Conservation (phyloP, 1,140 invertebrate species). For the Manduca sexta region DNA sequence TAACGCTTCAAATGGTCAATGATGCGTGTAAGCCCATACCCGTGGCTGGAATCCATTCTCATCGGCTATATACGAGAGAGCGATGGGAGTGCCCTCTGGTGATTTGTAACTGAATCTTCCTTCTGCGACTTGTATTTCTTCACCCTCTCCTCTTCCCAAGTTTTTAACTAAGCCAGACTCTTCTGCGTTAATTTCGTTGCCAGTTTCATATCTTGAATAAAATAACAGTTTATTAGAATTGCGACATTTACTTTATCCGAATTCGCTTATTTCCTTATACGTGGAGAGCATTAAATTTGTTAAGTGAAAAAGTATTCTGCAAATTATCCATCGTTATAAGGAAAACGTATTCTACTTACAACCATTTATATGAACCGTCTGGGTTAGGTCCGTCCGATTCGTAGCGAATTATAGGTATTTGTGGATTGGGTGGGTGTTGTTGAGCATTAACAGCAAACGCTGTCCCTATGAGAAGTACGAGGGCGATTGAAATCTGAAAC, state of each 20-base stretch:
- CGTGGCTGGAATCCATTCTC: constrained; percentile 82
- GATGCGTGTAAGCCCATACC: constrained; percentile 33
- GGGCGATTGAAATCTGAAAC: too few species aligned
- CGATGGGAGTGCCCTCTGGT: constrained; percentile 81
- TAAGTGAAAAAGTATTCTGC: too few species aligned
- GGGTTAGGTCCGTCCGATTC: constrained; percentile 77
- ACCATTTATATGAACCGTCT: constrained; percentile 80
- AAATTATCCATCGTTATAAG: too few species aligned
- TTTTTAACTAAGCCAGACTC: constrained; percentile 82
- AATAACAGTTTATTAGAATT: background rate
- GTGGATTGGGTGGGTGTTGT: constrained; percentile 34
- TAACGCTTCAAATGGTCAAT: too few species aligned
- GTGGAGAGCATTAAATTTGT: too few species aligned
- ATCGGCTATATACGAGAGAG: constrained; percentile 83
- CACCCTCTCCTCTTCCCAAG: constrained; percentile 76
- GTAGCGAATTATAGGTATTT: constrained; percentile 72
- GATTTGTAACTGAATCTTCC: constrained; percentile 83
- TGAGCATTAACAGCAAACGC: too few species aligned
- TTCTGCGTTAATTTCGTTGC: constrained; percentile 81
- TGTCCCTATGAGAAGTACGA: too few species aligned
- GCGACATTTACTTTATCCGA: too few species aligned
- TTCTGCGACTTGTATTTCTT: constrained; percentile 76
- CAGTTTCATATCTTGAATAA: constrained; percentile 72
- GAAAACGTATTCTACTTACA: constrained; percentile 57
- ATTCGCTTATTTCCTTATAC: too few species aligned